A percentile compares a stretch with the other conserved stretches of the same genome.
Evolutionary conservation across 2,888 invertebrate genomes (phyloP).

Genomic region (Brachyptera putata): DNA sequence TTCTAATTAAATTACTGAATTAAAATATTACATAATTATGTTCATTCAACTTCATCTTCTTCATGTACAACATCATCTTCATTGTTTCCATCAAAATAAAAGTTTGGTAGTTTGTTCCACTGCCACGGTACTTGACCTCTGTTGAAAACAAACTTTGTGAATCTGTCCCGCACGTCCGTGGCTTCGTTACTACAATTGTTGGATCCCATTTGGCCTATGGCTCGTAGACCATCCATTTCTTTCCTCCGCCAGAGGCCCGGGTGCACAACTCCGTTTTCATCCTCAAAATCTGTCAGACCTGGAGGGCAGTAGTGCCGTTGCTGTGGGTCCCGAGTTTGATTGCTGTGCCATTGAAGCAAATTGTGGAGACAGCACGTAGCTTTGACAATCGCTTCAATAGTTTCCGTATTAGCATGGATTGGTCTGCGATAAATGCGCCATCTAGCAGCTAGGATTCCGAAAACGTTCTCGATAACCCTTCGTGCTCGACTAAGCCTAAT

Average conservation of each 20-base stretch:
- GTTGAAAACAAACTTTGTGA: neutral
- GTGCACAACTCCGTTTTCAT: neutral
- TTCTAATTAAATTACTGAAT: no score
- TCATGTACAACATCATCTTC: no score
- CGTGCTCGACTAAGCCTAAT: conserved; percentile 23
- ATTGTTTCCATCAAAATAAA: neutral
- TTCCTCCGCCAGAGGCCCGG: neutral
- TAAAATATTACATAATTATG: no score
- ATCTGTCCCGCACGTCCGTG: neutral
- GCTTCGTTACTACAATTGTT: neutral
- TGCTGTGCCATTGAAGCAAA: neutral
- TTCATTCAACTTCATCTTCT: no score
- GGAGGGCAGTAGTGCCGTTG: conserved; percentile 11
- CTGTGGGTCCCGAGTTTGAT: neutral
- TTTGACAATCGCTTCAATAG: conserved; percentile 16
- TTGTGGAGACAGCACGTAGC: conserved; percentile 22
- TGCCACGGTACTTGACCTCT: neutral
- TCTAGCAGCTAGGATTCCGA: conserved; percentile 20
- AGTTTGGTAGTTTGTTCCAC: neutral
- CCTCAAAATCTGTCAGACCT: neutral
- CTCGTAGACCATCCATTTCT: neutral
- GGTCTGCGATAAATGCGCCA: conserved; percentile 20
- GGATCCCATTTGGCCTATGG: neutral
- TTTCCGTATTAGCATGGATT: conserved; percentile 13
- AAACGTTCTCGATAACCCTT: conserved; percentile 24